phyloP scores from a whole-genome alignment of 2,113 vertebrate species.

The Periophthalmus modestus region DNA sequence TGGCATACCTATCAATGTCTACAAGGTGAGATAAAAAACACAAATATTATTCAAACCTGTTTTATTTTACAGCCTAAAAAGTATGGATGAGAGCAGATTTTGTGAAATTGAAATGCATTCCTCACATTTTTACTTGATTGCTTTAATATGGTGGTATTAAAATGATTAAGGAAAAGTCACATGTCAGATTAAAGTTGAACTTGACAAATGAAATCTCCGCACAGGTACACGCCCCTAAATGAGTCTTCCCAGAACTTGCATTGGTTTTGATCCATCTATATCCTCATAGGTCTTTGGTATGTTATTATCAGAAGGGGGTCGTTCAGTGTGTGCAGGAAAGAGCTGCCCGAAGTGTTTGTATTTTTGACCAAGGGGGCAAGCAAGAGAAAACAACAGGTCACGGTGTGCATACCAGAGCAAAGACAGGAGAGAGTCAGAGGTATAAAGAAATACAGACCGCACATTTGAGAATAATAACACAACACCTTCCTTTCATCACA shows the following conservation, averaged over 20 bases:
- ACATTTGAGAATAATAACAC: constrained; percentile 60
- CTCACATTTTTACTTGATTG: not conserved
- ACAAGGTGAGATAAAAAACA: constrained; percentile 84
- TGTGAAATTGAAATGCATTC: not conserved
- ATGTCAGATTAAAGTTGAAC: not conserved
- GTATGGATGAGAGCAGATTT: not conserved
- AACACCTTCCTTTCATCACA: constrained; percentile 34
- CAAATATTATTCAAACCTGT: not conserved
- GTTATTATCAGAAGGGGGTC: constrained; percentile 44
- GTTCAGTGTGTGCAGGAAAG: constrained; percentile 18
- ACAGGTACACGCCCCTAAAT: not conserved
- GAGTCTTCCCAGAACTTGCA: constrained; percentile 20
- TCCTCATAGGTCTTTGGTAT: constrained; percentile 47
- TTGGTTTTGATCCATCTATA: constrained; percentile 45
- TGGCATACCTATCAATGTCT: constrained; percentile 90
- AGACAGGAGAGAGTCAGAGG: constrained; percentile 26
- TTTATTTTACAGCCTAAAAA: too few relatives aligned
- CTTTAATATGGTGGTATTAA: not conserved
- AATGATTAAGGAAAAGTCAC: not conserved
- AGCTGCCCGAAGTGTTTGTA: constrained; percentile 21
- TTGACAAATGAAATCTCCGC: not conserved
- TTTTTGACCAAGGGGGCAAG: constrained; percentile 56
- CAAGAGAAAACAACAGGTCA: constrained; percentile 51
- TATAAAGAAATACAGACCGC: constrained; percentile 13
- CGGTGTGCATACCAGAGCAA: constrained; percentile 42